Conservation (phyloP, 2,888 invertebrate genomes). For the Ophion costatus region DNA sequence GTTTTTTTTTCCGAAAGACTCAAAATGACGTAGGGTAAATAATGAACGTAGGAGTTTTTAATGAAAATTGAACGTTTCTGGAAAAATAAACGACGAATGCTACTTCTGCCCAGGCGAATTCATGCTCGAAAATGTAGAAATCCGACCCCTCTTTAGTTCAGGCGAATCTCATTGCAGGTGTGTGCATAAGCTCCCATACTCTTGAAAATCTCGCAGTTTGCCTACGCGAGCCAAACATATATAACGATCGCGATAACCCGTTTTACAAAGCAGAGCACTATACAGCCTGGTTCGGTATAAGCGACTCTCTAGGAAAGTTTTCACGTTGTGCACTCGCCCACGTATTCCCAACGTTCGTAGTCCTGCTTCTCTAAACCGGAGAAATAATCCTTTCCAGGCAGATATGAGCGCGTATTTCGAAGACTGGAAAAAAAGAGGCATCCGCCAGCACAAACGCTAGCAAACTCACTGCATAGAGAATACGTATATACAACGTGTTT, state of each 20-base stretch:
- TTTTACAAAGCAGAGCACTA: not conserved
- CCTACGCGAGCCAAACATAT: not conserved
- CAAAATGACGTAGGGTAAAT: no score
- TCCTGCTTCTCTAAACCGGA: slow-evolving; percentile 47
- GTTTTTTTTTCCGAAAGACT: no score
- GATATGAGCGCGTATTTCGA: slow-evolving; percentile 32
- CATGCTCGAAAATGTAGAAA: not conserved
- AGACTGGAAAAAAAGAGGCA: not conserved
- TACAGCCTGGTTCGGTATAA: not conserved
- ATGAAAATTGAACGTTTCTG: no score
- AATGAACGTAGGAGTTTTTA: no score
- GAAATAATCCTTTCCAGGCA: slow-evolving; percentile 64
- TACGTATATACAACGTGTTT: no score
- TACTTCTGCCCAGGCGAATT: no score
- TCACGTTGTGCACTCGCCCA: slow-evolving; percentile 45
- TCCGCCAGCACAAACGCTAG: no score
- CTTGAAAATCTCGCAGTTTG: slow-evolving; percentile 10
- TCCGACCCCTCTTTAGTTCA: not conserved
- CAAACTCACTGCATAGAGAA: not conserved
- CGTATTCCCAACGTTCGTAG: not conserved
- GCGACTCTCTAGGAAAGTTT: slow-evolving; percentile 64
- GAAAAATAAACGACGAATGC: no score
- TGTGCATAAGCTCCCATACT: not conserved
- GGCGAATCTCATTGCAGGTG: not conserved
- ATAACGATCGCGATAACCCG: slow-evolving; percentile 3